These are phyloP conservation scores for Eurytoma adleriae DNA, from an alignment of 2,888 invertebrate genomes.

Conservation along the genomic window DNA sequence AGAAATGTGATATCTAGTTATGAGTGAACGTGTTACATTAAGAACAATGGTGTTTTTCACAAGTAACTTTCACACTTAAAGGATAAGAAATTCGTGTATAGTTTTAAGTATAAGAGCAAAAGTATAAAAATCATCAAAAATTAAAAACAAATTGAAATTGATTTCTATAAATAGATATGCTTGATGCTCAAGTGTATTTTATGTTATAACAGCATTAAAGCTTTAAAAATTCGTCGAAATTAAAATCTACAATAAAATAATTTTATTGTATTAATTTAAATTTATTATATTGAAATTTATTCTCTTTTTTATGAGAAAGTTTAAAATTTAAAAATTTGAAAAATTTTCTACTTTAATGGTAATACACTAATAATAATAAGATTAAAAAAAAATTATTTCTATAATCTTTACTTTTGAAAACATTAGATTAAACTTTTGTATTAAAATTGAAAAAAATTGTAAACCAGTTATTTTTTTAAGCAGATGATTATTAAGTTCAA, in stretches of 20 bases:
- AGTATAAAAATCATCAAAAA: slow-evolving; percentile 44
- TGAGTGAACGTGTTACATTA: slow-evolving; percentile 44
- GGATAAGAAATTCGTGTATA: slow-evolving; percentile 38
- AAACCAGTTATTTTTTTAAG: slow-evolving; percentile 1
- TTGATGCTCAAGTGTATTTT: slow-evolving; percentile 9
- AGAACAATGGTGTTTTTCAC: slow-evolving; percentile 38
- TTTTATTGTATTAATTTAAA: slow-evolving; percentile 5
- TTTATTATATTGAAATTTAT: slow-evolving; percentile 20
- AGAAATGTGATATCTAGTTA: slow-evolving; percentile 60
- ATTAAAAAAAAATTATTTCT: background rate
- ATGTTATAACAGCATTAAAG: background rate
- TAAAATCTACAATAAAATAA: background rate
- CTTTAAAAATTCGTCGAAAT: background rate
- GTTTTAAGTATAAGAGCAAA: slow-evolving; percentile 37
- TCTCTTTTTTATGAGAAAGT: background rate
- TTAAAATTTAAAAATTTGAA: slow-evolving; percentile 8
- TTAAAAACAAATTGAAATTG: background rate
- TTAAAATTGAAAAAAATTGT: slow-evolving; percentile 12
- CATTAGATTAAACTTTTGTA: slow-evolving; percentile 14
- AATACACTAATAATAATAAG: background rate
- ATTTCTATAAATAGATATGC: slow-evolving; percentile 2
- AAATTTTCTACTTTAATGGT: slow-evolving; percentile 26
- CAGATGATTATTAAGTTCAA: background rate
- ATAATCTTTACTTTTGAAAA: slow-evolving; percentile 20
- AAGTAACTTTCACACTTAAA: slow-evolving; percentile 31